Evolutionary conservation across 2,113 vertebrate species (phyloP).

Genomic region (Sciurus niger): DNA sequence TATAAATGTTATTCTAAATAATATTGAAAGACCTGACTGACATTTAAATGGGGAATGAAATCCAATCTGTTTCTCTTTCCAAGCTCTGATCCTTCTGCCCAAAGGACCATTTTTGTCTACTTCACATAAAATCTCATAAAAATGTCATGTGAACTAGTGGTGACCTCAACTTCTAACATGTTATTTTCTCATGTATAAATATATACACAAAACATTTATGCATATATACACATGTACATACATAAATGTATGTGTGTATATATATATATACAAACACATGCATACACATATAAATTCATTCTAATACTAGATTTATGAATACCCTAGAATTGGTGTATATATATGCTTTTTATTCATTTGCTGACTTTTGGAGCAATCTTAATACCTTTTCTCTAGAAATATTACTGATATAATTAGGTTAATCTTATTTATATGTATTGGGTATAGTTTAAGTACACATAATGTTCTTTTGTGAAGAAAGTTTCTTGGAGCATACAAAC

Average conservation of each 20-base stretch:
- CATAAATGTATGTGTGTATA: neutral
- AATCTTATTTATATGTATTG: neutral
- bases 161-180: neutral
- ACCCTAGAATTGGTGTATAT: neutral
- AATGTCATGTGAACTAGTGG: neutral
- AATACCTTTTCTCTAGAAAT: conserved; percentile 37
- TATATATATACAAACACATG: neutral
- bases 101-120: neutral
- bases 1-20: neutral
- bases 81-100: neutral
- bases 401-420: neutral
- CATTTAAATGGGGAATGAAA: neutral
- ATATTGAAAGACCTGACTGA: neutral
- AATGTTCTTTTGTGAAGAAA: conserved; percentile 7
- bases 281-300: neutral
- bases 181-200: neutral
- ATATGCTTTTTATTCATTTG: neutral
- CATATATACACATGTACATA: neutral
- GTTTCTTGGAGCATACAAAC: neutral
- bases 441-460: neutral
- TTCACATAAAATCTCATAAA: neutral
- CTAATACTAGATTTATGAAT: neutral
- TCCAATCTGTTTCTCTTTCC: neutral
- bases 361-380: neutral
- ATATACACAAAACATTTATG: neutral